Evolutionary conservation across 2,888 invertebrate species (phyloP).

Genomic region (Euplexia lucipara): DNA sequence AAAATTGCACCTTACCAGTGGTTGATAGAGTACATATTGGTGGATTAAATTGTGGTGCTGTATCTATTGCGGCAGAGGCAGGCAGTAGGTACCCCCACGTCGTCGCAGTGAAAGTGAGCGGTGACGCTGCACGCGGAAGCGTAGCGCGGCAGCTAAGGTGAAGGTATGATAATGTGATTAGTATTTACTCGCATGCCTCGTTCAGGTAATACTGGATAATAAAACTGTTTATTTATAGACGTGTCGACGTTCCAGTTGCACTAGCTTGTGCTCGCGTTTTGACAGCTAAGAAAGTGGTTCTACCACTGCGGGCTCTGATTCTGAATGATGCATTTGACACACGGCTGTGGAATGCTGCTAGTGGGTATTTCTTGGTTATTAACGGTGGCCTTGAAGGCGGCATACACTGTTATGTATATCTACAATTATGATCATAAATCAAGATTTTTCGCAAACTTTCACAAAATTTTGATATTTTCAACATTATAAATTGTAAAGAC

Average conservation of each 20-base stretch:
- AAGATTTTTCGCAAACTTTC: slow-evolving; percentile 11
- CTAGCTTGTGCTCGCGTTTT: slow-evolving; percentile 65
- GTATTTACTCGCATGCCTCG: slow-evolving; percentile 73
- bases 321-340: slow-evolving; percentile 48
- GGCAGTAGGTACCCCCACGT: slow-evolving; percentile 72
- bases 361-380: slow-evolving; percentile 19
- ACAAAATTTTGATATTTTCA: neutral
- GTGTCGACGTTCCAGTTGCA: slow-evolving; percentile 62
- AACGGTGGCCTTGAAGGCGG: neutral
- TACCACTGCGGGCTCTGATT: slow-evolving; percentile 37
- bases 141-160: slow-evolving; percentile 81
- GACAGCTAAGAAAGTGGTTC: slow-evolving; percentile 73
- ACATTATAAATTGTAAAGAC: slow-evolving; percentile 2
- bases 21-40: slow-evolving; percentile 71
- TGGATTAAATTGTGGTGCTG: slow-evolving; percentile 44
- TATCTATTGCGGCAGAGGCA: slow-evolving; percentile 72
- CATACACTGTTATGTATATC: neutral
- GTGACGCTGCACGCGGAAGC: slow-evolving; percentile 85
- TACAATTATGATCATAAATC: neutral
- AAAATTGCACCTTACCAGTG: slow-evolving; percentile 69
- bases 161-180: slow-evolving; percentile 81
- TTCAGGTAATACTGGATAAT: slow-evolving; percentile 76
- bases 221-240: slow-evolving; percentile 72
- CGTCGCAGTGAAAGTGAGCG: slow-evolving; percentile 85
- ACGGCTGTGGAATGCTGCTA: slow-evolving; percentile 38